Conservation (phyloP, 2,888 invertebrate genomes). For the Drepanosiphum platanoidis region DNA sequence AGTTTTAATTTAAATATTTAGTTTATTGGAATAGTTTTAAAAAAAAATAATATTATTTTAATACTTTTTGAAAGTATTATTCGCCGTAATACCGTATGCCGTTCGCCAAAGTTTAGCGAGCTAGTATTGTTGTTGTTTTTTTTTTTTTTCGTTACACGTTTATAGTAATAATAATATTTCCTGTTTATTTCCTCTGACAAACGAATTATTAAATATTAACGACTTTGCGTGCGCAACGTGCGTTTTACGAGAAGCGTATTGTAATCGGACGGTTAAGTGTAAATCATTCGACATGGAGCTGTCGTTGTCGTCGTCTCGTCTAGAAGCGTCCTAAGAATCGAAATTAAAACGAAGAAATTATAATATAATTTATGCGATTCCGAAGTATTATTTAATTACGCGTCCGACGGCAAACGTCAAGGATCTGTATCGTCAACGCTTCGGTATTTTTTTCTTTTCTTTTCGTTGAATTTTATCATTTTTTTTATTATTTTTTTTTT, state of each 20-base stretch:
- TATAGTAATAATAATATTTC: background rate
- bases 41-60: too few species aligned
- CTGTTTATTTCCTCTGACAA: background rate
- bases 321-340: background rate
- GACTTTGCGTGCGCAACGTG: background rate
- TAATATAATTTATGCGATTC: background rate
- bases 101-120: too few species aligned
- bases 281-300: background rate
- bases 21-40: too few species aligned
- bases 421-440: background rate
- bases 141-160: background rate
- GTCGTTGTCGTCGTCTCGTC: background rate
- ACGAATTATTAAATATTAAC: background rate
- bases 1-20: too few species aligned
- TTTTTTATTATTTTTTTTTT: too few species aligned
- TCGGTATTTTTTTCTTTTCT: background rate
- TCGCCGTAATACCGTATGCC: too few species aligned
- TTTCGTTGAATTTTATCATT: background rate
- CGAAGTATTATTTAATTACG: background rate
- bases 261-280: background rate
- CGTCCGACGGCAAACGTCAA: background rate
- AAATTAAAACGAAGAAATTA: conserved; percentile 10
- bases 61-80: too few species aligned
- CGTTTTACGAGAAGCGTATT: background rate
- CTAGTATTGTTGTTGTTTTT: too few species aligned